Conservation (phyloP, 2,113 vertebrate species). For the Cathartes aura region DNA sequence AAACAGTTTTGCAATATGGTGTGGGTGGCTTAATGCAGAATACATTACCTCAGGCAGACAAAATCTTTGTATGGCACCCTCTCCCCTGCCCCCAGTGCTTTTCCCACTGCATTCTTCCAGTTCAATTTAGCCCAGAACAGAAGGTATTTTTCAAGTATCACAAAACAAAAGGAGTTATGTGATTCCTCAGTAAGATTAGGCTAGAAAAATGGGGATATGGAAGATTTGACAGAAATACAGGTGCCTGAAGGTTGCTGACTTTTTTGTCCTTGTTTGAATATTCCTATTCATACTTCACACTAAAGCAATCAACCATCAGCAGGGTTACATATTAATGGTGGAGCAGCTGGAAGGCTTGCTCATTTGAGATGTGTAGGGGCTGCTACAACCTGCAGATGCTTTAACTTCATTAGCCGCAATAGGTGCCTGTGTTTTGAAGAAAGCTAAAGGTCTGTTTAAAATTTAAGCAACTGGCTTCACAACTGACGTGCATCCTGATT, state of each 20-base stretch:
- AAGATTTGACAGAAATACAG: not conserved
- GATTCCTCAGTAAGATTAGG: not conserved
- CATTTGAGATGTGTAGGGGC: not conserved
- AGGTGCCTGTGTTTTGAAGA: not conserved
- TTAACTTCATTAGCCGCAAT: not conserved
- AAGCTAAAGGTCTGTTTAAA: not conserved
- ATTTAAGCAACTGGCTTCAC: not conserved
- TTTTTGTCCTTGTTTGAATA: not conserved
- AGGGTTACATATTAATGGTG: not conserved
- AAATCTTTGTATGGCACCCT: not conserved
- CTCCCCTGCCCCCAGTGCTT: not conserved
- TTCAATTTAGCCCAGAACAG: not conserved
- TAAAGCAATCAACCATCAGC: not conserved
- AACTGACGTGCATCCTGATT: accelerated
- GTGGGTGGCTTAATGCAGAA: not conserved
- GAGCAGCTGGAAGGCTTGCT: not conserved
- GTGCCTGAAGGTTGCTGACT: not conserved
- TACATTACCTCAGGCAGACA: not conserved
- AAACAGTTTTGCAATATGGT: not conserved
- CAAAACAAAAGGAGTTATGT: not conserved
- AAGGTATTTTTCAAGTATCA: not conserved
- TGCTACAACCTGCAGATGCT: not conserved
- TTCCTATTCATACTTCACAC: not conserved
- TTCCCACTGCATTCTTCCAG: not conserved
- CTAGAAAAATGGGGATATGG: not conserved